phyloP scores from a whole-genome alignment of 2,888 invertebrate species.

The Caenorhabditis uteleia region DNA sequence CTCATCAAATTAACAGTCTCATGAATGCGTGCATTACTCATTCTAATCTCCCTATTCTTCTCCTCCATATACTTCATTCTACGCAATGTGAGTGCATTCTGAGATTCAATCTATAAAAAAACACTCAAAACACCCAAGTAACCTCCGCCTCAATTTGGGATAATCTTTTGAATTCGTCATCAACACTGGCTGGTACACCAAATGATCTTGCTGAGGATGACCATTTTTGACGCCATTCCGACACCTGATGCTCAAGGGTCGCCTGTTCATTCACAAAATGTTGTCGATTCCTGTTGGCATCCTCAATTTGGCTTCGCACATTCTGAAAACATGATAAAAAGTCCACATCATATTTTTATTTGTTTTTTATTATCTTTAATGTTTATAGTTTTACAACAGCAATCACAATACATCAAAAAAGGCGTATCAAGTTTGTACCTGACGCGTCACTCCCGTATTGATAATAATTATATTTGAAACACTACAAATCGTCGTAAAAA shows the following conservation, averaged over 20 bases:
- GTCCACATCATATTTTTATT: slow-evolving; percentile 9
- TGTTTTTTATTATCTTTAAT: too few species aligned
- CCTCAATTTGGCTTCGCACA: slow-evolving; percentile 11
- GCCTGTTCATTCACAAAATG: slow-evolving; percentile 11
- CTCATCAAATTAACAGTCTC: slow-evolving; percentile 35
- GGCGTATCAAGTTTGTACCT: too few species aligned
- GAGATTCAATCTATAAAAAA: not conserved
- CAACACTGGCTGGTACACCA: slow-evolving; percentile 25
- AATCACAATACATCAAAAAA: too few species aligned
- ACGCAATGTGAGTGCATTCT: slow-evolving; percentile 6
- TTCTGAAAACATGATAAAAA: slow-evolving; percentile 18
- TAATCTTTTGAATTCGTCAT: slow-evolving; percentile 17
- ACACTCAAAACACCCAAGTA: not conserved
- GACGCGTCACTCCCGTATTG: too few species aligned
- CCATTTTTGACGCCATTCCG: slow-evolving; percentile 17
- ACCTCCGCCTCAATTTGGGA: slow-evolving; percentile 22
- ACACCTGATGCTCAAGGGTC: slow-evolving; percentile 13
- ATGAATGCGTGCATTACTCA: slow-evolving; percentile 17
- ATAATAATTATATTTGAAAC: too few species aligned
- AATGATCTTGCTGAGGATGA: slow-evolving; percentile 9
- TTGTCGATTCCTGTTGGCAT: slow-evolving; percentile 13
- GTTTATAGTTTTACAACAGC: too few species aligned
- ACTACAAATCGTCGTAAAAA: too few species aligned
- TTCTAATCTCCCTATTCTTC: slow-evolving; percentile 12
- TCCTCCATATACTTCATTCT: slow-evolving; percentile 30